Evolutionary conservation across 2,797 vertebrate species (phyloP), one percentile per base, ranked within the genome.

Genomic region (Esox lucius): DNA sequence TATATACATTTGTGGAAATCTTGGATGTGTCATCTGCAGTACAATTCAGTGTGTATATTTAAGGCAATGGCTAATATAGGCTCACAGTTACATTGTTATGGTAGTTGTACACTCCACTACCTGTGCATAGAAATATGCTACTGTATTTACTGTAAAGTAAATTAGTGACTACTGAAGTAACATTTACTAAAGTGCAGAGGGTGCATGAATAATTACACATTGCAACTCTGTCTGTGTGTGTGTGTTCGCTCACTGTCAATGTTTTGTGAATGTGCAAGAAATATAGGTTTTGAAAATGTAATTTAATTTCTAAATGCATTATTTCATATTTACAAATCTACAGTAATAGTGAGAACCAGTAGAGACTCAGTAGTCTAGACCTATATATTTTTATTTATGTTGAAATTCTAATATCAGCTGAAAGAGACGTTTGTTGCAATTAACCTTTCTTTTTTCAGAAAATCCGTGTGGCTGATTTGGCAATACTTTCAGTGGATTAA

Each of bases 121-220:
- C 6, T 35, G 64, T 35, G 64, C 31, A 66, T 31, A 66, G 24
- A 70, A 28, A 51, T 33, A 51, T 70, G 69, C 48, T 70, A 70
- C 16, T 78, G 83, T 16, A 69, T 73, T 70, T 73, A 84, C 78
- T 73, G 11, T 74, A 59, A 9, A 71, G 51, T 72, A 75, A 85
- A 81, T 75, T 78, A 80, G 46, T 70, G 56, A 82, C 70, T 80
- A 77, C 77, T 70, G 83, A 74, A 59, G 75, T 72, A 76, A 70
- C 78, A 73, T 74, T 78, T 49, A 17, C 86, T 90, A 91, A 92
- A 93, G 91, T 92, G 91, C 91, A 87, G 85, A 59, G 85, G 84
- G 87, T 89, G 87, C 87, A 89, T 83, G 82, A 86, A 83, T 80
- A 81, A 85, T 16, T 24, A 61, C 22, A 59, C 71, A 86, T 84